phyloP scores from a whole-genome alignment of 2,888 invertebrate species.

The Caenorhabditis auriculariae region DNA sequence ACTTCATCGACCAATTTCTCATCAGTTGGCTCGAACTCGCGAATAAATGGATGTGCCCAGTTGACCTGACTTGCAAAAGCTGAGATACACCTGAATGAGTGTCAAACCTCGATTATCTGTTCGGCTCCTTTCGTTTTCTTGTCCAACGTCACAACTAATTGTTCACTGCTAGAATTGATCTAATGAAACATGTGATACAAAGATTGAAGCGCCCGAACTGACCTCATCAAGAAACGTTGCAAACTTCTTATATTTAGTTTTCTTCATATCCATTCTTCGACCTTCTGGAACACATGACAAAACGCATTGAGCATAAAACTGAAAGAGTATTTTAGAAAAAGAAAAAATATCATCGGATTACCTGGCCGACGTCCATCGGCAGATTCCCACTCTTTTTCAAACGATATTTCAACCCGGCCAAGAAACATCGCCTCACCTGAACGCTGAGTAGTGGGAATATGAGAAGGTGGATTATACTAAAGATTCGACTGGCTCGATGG shows the following conservation, averaged over 20 bases:
- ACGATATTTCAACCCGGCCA: constrained; percentile 48
- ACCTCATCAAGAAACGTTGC: constrained; percentile 49
- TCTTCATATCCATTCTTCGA: constrained; percentile 54
- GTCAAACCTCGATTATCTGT: constrained; percentile 44
- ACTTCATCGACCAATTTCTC: constrained; percentile 41
- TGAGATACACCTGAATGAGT: background rate
- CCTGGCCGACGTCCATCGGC: constrained; percentile 59
- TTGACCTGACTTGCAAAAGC: constrained; percentile 17
- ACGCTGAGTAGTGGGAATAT: too few species aligned
- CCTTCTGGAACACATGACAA: constrained; percentile 46
- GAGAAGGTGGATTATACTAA: too few species aligned
- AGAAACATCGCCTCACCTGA: constrained; percentile 46
- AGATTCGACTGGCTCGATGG: too few species aligned
- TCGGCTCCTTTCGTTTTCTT: constrained; percentile 57
- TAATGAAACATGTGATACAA: too few species aligned
- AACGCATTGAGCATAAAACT: constrained; percentile 38
- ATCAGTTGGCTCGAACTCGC: constrained; percentile 35
- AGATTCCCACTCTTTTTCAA: constrained; percentile 36
- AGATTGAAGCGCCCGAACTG: background rate
- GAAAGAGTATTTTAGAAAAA: background rate
- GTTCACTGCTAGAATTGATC: too few species aligned
- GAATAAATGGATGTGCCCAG: constrained; percentile 38
- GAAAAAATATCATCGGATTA: constrained; percentile 4
- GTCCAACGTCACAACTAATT: too few species aligned
- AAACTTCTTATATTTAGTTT: constrained; percentile 60